phyloP scores from a whole-genome alignment of 2,113 vertebrate species.

The Forbesichthys agassizii region DNA sequence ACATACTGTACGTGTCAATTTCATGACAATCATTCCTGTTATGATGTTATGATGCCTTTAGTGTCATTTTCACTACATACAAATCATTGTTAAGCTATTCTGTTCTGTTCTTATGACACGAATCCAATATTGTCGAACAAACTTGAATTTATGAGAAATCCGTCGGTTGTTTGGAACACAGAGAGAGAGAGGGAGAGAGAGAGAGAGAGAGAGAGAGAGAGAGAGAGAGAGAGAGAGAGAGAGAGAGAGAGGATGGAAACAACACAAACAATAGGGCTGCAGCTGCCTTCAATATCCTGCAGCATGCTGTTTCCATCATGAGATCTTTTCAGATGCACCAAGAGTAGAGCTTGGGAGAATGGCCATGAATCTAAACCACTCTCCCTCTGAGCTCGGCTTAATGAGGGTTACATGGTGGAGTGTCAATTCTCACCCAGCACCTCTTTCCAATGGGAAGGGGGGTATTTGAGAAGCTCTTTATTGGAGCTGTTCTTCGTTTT shows the following conservation, averaged over 20 bases:
- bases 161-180: constrained; percentile 4
- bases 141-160: neutral
- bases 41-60: too few species aligned
- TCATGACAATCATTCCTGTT: too few species aligned
- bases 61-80: too few species aligned
- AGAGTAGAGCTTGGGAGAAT: constrained; percentile 52
- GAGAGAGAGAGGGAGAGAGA: too few species aligned
- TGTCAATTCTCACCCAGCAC: constrained; percentile 51
- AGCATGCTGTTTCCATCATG: constrained; percentile 67
- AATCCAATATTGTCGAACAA: neutral
- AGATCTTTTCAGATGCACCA: constrained; percentile 61
- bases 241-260: neutral
- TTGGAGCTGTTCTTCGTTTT: constrained; percentile 1
- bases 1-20: too few species aligned
- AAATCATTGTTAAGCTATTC: too few species aligned
- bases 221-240: neutral
- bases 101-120: constrained; percentile 6
- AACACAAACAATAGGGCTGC: constrained; percentile 55
- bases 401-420: constrained; percentile 57
- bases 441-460: constrained; percentile 32
- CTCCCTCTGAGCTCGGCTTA: constrained; percentile 50
- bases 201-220: neutral
- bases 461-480: constrained; percentile 27
- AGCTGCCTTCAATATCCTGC: constrained; percentile 72
- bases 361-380: constrained; percentile 67